Evolutionary conservation across 2,797 vertebrate genomes (phyloP), one percentile per base, ranked within the genome.

Genomic region (Ispidina picta): DNA sequence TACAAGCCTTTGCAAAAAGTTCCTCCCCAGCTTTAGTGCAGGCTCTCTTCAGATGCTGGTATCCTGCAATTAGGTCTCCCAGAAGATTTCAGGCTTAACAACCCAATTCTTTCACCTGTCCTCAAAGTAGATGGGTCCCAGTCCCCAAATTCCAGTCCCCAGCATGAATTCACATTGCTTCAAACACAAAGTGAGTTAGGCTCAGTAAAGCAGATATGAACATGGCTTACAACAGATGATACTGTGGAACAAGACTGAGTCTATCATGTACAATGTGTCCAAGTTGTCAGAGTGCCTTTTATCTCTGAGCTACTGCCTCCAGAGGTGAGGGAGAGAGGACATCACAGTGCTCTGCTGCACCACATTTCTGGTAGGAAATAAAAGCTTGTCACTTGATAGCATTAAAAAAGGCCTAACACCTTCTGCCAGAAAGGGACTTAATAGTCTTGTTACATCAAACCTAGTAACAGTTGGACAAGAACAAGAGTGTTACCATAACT

Each of bases 181-280:
- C 43, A 66, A 63, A 60, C 8, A 41, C 0, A 1, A n/a, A 7
- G 1, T 2, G 6, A 77, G 20, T 26, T 41, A 15, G 28, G 28
- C 2, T 6, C 4, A 52, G 12, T 15, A 13, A 66, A 70, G 28
- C 17, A 20, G 5, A 29, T 22, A 20, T 5, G 29, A 72, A n/a
- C 0, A 0, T 15, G 17, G 39, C 6, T 63, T 25, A 3, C 2
- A 25, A 15, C 15, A 49, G 21, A 23, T 2, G 6, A 39, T 39
- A 39, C 37, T 39, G 2, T 3, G 8, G 56, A n/a, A 52, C 31
- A 81, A 75, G 70, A 28, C 10, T 13, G 8, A 59, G 6, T 1
- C 8, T 2, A 1, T 29, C 3, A 0, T 1, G 2, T 29, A 6
- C 2, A 8, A 35, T 6, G 41, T 21, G 33, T 75, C 72, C 58